Evolutionary conservation across 2,797 vertebrate species (phyloP).

Genomic region (Emydoidea blandingii): DNA sequence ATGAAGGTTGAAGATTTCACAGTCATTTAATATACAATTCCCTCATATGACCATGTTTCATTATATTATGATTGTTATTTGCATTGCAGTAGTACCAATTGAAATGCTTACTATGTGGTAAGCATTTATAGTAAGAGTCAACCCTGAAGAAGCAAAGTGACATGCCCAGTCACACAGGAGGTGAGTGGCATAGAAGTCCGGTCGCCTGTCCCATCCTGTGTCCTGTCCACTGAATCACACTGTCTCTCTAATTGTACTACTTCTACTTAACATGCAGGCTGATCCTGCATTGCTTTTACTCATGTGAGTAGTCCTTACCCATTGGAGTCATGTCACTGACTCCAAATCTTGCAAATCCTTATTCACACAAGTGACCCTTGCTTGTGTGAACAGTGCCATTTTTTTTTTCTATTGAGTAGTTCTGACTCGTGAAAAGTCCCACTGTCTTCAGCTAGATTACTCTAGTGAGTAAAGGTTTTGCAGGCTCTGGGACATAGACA

Average conservation of each 20-base stretch:
- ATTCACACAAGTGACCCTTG: neutral
- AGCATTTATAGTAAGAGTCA: neutral
- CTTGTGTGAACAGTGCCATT: neutral
- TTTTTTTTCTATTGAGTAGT: neutral
- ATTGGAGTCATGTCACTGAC: rapidly evolving
- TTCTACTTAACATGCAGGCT: neutral
- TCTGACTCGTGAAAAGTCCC: neutral
- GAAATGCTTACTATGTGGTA: neutral
- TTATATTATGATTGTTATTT: neutral
- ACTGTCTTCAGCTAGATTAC: neutral
- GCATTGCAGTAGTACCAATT: neutral
- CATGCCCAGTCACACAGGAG: neutral
- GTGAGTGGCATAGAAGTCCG: neutral
- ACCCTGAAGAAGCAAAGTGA: neutral
- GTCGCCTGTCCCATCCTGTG: neutral
- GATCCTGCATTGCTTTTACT: neutral
- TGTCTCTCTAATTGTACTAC: neutral
- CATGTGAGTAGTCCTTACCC: rapidly evolving
- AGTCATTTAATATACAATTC: neutral
- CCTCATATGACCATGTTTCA: neutral
- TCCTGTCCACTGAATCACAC: rapidly evolving
- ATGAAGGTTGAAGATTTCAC: neutral
- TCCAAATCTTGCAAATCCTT: neutral
- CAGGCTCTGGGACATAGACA: neutral
- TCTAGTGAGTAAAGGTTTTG: neutral